Base-by-base conservation (phyloP, 1,140 invertebrate genomes). In the Tetramorium simillimum region DNA sequence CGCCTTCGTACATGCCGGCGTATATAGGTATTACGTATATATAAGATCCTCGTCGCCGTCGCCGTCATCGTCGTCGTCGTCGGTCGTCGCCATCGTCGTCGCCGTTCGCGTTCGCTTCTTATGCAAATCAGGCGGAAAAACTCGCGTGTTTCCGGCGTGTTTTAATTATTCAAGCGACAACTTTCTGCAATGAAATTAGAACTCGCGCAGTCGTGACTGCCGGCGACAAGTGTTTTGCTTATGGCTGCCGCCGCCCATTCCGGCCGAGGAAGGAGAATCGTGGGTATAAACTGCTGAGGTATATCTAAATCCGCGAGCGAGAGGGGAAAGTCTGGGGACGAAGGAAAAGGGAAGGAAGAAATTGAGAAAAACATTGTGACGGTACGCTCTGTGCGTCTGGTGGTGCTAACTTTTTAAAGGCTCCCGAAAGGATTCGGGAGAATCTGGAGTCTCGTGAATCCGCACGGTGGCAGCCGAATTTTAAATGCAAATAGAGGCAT, bases 91-190 rank as follows among this genome's bases (percentile, higher is more conserved):
- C 56, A 21, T 63, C 60, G 56, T 21, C 43, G 21, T 62, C 56
- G 75, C 72, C 28, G 51, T 88, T 81, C 86, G 87, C 86, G 87
- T 46, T 76, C 86, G 86, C 86, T 91, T 92, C 91, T 92, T 92
- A 92, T 92, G 91, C 88, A 92, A 88, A 92, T 91, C 91, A 89
- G 63, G 88, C 90, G 89, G 92, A 94, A 94, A 93, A 93, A 91
- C 92, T 92, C 89, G 92, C 92, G 93, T 94, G 93, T 93, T 93
- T 93, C 92, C 93, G 92, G 88, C 92, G 92, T 93, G 88, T 92
- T 93, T 94, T 94, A 95, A 94, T 95, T 94, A 95, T 95, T 95
- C 94, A 94, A 92, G 90, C 92, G 93, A 94, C 94, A 94, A 95
- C 92, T 95, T 94, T 94, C 87, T 89, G 93, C 93, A 94, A 94